These are phyloP conservation scores for Ptiloglossa arizonensis DNA, from an alignment of 1,140 invertebrate genomes.

Conservation along the genomic window DNA sequence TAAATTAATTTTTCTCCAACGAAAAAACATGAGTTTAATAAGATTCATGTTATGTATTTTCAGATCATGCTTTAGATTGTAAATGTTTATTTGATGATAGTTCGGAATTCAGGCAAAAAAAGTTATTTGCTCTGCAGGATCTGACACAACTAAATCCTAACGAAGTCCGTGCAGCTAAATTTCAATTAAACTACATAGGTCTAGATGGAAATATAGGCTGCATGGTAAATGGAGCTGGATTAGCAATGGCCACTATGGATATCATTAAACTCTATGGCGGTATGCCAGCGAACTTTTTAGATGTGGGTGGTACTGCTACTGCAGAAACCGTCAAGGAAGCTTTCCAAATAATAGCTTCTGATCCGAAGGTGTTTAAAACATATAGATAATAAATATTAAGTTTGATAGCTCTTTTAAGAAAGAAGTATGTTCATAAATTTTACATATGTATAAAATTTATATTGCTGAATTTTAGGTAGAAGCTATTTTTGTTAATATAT, in stretches of 20 bases:
- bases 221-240: conserved; percentile 97
- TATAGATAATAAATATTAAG: neutral
- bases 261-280: conserved; percentile 97
- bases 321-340: conserved; percentile 96
- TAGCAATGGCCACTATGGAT: conserved; percentile 99
- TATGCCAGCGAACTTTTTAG: conserved; percentile 96
- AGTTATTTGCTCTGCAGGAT: conserved; percentile 94
- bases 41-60: conserved; percentile 2
- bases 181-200: conserved; percentile 96
- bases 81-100: conserved; percentile 98
- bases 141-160: conserved; percentile 85
- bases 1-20: neutral
- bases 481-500: conserved; percentile 90
- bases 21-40: neutral
- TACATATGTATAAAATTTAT: neutral
- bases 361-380: conserved; percentile 88
- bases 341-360: conserved; percentile 95
- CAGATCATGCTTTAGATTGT: conserved; percentile 96
- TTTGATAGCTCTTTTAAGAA: neutral
- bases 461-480: conserved; percentile 77
- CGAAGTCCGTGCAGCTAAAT: conserved; percentile 88
- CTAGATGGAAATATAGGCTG: conserved; percentile 94
- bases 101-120: conserved; percentile 95
- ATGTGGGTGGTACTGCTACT: conserved; percentile 97
- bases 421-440: too few species aligned